These are phyloP conservation scores for Tragelaphus buxtoni DNA, from an alignment of 2,113 vertebrate genomes.

Conservation along the genomic window DNA sequence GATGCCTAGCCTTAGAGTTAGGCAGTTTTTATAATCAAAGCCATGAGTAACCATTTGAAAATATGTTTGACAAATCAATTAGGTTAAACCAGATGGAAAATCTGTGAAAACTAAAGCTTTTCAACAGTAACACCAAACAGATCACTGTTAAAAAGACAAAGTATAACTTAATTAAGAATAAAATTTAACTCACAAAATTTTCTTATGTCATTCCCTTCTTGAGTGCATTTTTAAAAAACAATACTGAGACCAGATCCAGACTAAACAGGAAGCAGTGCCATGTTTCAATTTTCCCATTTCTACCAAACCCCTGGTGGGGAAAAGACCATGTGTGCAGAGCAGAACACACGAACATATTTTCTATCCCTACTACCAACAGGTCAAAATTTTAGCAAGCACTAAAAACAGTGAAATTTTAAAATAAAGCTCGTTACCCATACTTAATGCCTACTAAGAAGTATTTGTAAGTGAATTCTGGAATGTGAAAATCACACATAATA, in stretches of 20 bases:
- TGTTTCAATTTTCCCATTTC: not conserved
- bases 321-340: not conserved
- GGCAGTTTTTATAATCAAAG: not conserved
- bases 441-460: not conserved
- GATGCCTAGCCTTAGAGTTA: not conserved
- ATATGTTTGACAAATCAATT: not conserved
- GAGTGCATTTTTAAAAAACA: not conserved
- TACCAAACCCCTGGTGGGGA: not conserved
- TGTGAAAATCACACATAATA: not conserved
- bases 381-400: not conserved
- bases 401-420: not conserved
- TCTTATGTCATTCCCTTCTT: not conserved
- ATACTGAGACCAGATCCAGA: not conserved
- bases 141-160: not conserved
- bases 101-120: not conserved
- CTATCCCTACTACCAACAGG: not conserved
- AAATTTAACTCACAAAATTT: not conserved
- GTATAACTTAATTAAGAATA: not conserved
- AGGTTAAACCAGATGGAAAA: not conserved
- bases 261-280: not conserved
- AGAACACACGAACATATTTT: not conserved
- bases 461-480: not conserved
- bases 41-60: slow-evolving; percentile 1
- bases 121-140: not conserved
- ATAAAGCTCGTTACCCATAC: not conserved